Evolutionary conservation across 2,113 vertebrate species (phyloP).

Genomic region (Elephantulus edwardii): DNA sequence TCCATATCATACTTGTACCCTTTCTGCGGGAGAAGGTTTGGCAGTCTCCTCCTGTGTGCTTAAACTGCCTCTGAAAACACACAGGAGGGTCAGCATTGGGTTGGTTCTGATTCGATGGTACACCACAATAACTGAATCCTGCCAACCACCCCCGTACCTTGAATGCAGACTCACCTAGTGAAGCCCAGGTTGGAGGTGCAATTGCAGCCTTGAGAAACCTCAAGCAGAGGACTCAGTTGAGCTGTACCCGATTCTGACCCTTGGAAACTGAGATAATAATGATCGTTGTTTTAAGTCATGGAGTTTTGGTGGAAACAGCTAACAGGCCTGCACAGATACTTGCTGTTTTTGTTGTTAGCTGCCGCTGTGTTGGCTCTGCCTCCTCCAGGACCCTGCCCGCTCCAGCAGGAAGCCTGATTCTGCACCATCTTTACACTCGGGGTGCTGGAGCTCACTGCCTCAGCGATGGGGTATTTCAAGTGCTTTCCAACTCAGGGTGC

Average conservation of each 20-base stretch:
- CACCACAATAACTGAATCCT: neutral
- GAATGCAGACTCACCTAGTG: neutral
- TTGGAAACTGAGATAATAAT: neutral
- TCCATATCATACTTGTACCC: too few species aligned
- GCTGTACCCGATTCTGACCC: neutral
- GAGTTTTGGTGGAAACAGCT: neutral
- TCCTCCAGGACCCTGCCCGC: too few species aligned
- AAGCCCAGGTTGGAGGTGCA: neutral
- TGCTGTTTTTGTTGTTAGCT: neutral
- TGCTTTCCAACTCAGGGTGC: neutral
- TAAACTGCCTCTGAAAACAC: too few species aligned
- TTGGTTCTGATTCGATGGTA: too few species aligned
- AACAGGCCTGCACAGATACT: neutral
- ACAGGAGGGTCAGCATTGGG: too few species aligned
- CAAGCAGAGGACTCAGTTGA: neutral
- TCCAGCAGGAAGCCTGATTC: too few species aligned
- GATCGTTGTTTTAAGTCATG: neutral
- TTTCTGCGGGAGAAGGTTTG: too few species aligned
- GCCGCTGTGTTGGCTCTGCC: neutral
- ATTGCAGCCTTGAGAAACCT: neutral
- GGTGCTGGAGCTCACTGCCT: neutral
- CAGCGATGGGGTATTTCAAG: neutral
- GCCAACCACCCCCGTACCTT: neutral
- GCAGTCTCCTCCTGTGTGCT: too few species aligned
- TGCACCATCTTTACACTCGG: neutral